These are phyloP conservation scores for Acanthosepion pharaonis DNA, from an alignment of 2,888 invertebrate species.

Conservation along the genomic window DNA sequence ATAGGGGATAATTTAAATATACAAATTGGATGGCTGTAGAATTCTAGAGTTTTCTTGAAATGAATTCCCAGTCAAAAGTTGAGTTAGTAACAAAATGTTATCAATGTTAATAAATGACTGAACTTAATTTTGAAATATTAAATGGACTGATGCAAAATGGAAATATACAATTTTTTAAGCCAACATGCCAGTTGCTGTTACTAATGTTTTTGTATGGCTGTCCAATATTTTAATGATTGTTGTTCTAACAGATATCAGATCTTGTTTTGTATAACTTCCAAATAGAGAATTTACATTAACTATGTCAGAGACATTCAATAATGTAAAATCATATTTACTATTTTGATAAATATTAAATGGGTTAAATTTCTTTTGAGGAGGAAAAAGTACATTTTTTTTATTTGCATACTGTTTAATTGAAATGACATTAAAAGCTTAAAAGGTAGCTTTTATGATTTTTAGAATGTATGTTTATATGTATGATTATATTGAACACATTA, in stretches of 20 bases:
- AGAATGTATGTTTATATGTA: neutral
- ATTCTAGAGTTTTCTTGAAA: neutral
- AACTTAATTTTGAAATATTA: neutral
- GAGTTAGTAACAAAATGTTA: neutral
- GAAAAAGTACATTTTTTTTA: neutral
- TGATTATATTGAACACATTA: neutral
- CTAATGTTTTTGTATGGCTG: neutral
- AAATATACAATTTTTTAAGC: neutral
- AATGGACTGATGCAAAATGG: neutral
- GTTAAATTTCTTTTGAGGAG: neutral
- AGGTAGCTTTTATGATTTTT: neutral
- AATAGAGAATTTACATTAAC: neutral
- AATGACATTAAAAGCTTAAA: neutral
- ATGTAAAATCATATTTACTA: neutral
- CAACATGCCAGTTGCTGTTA: constrained; percentile 4
- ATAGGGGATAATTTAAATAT: neutral
- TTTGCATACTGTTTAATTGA: neutral
- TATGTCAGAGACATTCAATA: neutral
- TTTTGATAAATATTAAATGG: neutral
- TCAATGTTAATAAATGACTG: neutral
- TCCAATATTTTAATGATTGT: neutral
- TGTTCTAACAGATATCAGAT: neutral
- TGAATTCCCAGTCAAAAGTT: constrained; percentile 2
- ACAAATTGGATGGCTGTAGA: neutral
- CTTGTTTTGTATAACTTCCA: neutral